Conservation (phyloP, 2,888 invertebrate species). For the Nomada fabriciana region DNA sequence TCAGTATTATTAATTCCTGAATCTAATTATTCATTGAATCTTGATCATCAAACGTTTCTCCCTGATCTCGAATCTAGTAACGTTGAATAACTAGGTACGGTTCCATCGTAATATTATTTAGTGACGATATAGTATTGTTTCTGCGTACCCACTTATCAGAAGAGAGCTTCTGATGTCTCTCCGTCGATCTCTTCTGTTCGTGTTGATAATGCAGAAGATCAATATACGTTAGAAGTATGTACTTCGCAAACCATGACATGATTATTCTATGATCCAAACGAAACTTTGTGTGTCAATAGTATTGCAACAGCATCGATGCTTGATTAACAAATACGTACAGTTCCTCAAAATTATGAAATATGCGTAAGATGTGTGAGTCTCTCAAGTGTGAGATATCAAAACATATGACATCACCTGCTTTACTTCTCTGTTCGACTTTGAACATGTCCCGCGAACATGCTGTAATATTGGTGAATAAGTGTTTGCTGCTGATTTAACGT, state of each 20-base stretch:
- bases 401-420: background rate
- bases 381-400: background rate
- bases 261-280: constrained; percentile 12
- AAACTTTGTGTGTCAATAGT: constrained; percentile 1
- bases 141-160: background rate
- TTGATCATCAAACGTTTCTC: no score
- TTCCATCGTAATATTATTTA: background rate
- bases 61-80: background rate
- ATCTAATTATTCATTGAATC: no score
- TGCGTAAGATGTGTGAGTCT: no score
- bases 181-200: background rate
- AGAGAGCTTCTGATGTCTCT: background rate
- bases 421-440: background rate
- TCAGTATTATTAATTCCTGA: no score
- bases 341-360: background rate
- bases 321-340: background rate
- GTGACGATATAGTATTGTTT: background rate
- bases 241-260: constrained; percentile 1
- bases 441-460: no score
- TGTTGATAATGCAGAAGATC: background rate
- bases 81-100: background rate
- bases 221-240: background rate
- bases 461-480: no score
- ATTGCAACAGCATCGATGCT: constrained; percentile 5
- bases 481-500: no score